These are phyloP conservation scores for Teleiodes luculella DNA, from an alignment of 2,888 invertebrate genomes.

Conservation along the genomic window DNA sequence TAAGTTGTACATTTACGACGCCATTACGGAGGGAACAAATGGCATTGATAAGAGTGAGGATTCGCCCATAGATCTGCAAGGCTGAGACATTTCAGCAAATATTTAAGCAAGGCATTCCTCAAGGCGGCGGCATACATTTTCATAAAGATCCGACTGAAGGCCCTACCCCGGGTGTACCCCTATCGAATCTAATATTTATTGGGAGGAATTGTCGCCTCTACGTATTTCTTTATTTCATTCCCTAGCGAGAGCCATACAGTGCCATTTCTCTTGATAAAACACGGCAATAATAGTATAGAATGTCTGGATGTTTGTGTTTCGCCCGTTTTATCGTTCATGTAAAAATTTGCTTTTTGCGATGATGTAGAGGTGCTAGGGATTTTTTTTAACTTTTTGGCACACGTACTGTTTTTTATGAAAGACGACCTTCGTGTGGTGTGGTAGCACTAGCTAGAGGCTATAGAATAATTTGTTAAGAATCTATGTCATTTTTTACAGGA, in stretches of 20 bases:
- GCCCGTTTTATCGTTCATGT: slow-evolving; percentile 3
- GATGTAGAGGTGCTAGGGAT: background rate
- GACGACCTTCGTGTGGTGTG: too few relatives aligned
- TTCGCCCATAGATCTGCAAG: slow-evolving; percentile 1
- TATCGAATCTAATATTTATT: slow-evolving; percentile 58
- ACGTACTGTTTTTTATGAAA: too few relatives aligned
- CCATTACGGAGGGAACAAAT: background rate
- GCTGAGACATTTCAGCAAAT: slow-evolving; percentile 10
- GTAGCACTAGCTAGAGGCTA: too few relatives aligned
- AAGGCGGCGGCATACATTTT: slow-evolving; percentile 38
- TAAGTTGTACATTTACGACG: slow-evolving; percentile 1
- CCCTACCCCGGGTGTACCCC: slow-evolving; percentile 33
- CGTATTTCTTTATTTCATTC: slow-evolving; percentile 35
- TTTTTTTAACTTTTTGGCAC: background rate
- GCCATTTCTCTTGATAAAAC: slow-evolving; percentile 34
- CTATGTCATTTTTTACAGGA: too few relatives aligned
- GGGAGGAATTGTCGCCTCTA: slow-evolving; percentile 31
- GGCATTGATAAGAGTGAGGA: background rate
- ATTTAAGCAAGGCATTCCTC: slow-evolving; percentile 4
- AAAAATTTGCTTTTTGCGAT: background rate
- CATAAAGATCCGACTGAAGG: slow-evolving; percentile 37
- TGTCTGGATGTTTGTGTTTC: slow-evolving; percentile 3
- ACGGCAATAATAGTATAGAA: slow-evolving; percentile 20
- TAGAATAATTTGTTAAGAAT: too few relatives aligned
- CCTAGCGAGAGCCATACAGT: slow-evolving; percentile 25